Evolutionary conservation across 2,888 invertebrate species (phyloP), one percentile per base, ranked within the genome.

Genomic region (Macrosoma leucophasiata): DNA sequence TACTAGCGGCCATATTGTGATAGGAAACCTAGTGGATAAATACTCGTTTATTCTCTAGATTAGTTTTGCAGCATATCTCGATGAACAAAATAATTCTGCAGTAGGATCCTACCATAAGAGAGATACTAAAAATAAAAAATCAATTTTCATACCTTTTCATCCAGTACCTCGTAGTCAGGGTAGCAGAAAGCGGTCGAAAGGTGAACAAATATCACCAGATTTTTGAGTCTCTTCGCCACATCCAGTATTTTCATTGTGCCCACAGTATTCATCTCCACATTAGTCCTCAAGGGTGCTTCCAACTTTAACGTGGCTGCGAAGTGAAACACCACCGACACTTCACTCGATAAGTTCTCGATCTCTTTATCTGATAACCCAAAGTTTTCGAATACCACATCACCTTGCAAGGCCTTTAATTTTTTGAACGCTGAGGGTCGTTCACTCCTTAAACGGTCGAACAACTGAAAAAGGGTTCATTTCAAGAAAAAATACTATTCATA

Each of bases 131-230:
- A n/a, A n/a, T n/a, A n/a, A n/a, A n/a, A n/a, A n/a, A n/a, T n/a
- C n/a, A n/a, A n/a, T n/a, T n/a, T n/a, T 23, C 52, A 43, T 52
- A 84, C 82, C 62, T 53, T 74, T 50, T 84, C 82, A n/a, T 60
- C 69, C 33, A 84, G 55, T 29, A 73, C 52, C 48, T 72, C 68
- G 29, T 92, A 88, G 63, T 98, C 96, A 46, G 96, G 95, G 61
- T 98, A 96, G 62, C 97, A 96, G 68, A 97, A 98, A 0, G 98
- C 97, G 0, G 98, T 98, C 7, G 97, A 97, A 8, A 97, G 86
- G 67, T 98, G 96, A 1, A 97, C 87, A 40, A 96, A 90, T 1
- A 89, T 86, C 50, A 86, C 79, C 20, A 98, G 77, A 4, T 93
- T 88, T 46, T 89, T 89, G 70, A 97, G 90, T 44, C 87, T 78